Evolutionary conservation across 2,113 vertebrate genomes (phyloP).

Genomic region (Cyphomyrus plagiostoma): DNA sequence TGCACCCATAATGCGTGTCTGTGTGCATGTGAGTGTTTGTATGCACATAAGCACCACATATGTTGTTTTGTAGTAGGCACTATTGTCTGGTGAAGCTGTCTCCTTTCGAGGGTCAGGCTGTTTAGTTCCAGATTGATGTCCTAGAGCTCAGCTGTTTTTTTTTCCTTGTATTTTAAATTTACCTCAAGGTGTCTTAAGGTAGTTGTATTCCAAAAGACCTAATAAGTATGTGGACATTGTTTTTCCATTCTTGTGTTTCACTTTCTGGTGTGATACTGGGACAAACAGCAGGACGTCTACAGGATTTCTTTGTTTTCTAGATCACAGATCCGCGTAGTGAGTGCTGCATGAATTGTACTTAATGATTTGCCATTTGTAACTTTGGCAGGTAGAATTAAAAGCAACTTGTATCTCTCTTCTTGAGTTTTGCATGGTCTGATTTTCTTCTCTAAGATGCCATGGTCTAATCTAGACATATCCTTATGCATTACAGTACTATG

Average conservation of each 20-base stretch:
- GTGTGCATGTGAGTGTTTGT: slow-evolving; percentile 17
- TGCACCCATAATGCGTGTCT: neutral
- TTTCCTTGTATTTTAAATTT: neutral
- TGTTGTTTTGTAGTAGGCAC: slow-evolving; percentile 17
- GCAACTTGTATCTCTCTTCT: slow-evolving; percentile 36
- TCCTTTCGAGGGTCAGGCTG: slow-evolving; percentile 4
- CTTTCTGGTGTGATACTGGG: slow-evolving; percentile 82
- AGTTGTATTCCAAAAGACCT: slow-evolving; percentile 7
- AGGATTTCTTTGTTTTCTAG: slow-evolving; percentile 39
- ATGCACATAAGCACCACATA: neutral
- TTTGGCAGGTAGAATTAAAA: slow-evolving; percentile 51
- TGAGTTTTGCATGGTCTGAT: neutral
- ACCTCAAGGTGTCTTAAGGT: neutral
- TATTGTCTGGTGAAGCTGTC: slow-evolving; percentile 18
- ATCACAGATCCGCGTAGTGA: slow-evolving; percentile 54
- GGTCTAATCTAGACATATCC: slow-evolving; percentile 27
- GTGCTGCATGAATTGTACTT: slow-evolving; percentile 64
- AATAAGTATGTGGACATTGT: slow-evolving; percentile 6
- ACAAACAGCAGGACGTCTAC: slow-evolving; percentile 83
- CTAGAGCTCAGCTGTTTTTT: neutral
- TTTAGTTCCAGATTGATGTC: neutral
- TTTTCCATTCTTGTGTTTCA: slow-evolving; percentile 46
- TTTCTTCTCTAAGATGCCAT: neutral
- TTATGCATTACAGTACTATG: slow-evolving; percentile 91
- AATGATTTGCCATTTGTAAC: slow-evolving; percentile 29